Evolutionary conservation across 2,797 vertebrate species (phyloP).

Genomic region (Agapornis canus): DNA sequence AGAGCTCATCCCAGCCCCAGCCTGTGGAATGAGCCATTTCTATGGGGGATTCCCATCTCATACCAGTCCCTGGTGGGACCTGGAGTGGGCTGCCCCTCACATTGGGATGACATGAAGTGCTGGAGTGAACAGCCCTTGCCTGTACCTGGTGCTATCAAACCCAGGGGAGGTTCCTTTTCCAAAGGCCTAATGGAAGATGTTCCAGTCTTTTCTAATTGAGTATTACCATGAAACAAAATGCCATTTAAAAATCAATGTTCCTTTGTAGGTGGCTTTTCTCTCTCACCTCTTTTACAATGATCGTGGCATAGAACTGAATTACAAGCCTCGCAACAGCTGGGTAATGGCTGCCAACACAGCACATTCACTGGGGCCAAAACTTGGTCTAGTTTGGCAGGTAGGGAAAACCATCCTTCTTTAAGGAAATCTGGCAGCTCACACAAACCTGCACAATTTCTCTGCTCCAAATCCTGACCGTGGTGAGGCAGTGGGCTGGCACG

Average conservation of each 20-base stretch:
- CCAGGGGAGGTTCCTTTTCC: neutral
- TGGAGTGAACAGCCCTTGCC: fast-evolving
- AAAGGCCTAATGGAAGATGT: neutral
- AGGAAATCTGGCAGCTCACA: neutral
- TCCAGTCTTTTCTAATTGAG: neutral
- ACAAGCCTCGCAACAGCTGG: neutral
- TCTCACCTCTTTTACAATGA: neutral
- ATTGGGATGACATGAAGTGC: fast-evolving
- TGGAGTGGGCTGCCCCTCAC: neutral
- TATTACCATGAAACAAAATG: neutral
- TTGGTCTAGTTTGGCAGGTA: fast-evolving
- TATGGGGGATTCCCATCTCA: neutral
- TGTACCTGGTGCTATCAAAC: neutral
- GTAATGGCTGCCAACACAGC: neutral
- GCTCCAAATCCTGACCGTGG: fast-evolving
- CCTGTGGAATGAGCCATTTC: neutral
- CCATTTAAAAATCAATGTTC: neutral
- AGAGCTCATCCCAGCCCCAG: neutral
- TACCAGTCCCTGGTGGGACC: neutral
- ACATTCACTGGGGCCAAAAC: neutral
- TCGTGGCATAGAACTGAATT: neutral
- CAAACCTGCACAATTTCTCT: neutral
- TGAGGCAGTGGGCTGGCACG: fast-evolving
- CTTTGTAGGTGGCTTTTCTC: fast-evolving
- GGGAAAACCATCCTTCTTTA: neutral